Percentiles rank a stretch among this genome's conserved stretches.
Evolutionary conservation across 1,140 invertebrate genomes (phyloP).

Genomic region (Drosophila jambulina): DNA sequence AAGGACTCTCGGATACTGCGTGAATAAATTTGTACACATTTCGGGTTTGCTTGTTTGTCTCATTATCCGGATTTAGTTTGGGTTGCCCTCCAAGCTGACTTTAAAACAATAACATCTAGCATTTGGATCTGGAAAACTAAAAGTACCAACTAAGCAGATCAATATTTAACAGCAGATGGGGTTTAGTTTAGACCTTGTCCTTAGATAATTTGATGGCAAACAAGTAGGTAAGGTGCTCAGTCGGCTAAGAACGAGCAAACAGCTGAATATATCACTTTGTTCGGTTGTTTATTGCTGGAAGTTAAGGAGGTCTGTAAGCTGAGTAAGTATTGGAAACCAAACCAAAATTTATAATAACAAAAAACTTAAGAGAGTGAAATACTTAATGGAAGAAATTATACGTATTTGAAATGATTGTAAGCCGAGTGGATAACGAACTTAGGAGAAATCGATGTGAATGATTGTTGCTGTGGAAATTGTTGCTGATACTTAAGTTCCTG

Average conservation of each 20-base stretch:
- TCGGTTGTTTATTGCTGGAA: slow-evolving; percentile 5
- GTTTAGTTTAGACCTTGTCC: neutral
- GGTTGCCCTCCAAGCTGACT: slow-evolving; percentile 15
- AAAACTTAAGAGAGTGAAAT: neutral
- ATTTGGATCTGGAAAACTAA: slow-evolving; percentile 1
- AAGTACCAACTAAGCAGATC: neutral
- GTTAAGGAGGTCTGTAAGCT: slow-evolving; percentile 31
- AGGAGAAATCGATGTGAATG: slow-evolving; percentile 41
- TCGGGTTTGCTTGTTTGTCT: slow-evolving; percentile 23
- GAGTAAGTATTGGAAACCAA: slow-evolving; percentile 5
- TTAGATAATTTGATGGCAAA: neutral
- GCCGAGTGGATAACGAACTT: slow-evolving; percentile 20
- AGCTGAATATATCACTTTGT: neutral
- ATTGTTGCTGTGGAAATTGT: slow-evolving; percentile 55
- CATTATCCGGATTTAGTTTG: neutral
- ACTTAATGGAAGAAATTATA: slow-evolving; percentile 4
- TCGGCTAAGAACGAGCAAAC: slow-evolving; percentile 4
- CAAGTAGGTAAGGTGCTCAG: slow-evolving; percentile 1
- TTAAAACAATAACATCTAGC: slow-evolving; percentile 1
- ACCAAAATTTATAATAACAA: neutral
- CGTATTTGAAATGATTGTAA: slow-evolving; percentile 9
- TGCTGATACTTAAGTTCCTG: slow-evolving; percentile 45
- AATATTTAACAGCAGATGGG: neutral
- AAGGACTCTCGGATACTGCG: slow-evolving; percentile 30
- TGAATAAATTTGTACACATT: slow-evolving; percentile 46